A percentile compares a stretch with the other conserved stretches of the same genome.
These are phyloP conservation scores for Alethe diademata DNA, from an alignment of 2,113 vertebrate genomes.

Conservation along the genomic window DNA sequence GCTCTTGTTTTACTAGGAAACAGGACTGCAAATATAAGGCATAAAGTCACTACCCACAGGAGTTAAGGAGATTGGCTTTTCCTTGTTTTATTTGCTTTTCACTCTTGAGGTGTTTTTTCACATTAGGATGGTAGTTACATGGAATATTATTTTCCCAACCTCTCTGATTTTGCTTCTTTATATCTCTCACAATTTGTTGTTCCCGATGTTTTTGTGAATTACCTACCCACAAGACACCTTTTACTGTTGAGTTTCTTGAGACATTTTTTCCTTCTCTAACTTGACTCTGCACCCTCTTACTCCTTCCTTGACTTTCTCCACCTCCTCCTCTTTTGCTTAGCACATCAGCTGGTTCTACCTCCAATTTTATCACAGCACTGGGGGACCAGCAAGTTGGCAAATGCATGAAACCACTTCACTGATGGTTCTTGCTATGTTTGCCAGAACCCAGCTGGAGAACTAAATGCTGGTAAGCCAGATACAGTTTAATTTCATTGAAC, in stretches of 20 bases:
- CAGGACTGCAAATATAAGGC: background rate
- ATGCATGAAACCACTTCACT: background rate
- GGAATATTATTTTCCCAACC: background rate
- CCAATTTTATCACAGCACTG: background rate
- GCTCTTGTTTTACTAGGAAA: background rate
- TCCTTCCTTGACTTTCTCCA: background rate
- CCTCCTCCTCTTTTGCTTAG: background rate
- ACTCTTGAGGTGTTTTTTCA: background rate
- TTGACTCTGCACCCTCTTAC: background rate
- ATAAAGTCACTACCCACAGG: background rate
- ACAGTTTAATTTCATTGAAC: background rate
- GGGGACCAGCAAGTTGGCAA: background rate
- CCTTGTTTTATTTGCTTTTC: background rate
- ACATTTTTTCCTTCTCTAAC: background rate
- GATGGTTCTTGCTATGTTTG: background rate
- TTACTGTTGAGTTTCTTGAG: background rate
- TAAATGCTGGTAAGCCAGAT: background rate
- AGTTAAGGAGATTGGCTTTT: background rate
- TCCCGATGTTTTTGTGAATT: background rate
- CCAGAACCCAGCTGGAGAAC: background rate
- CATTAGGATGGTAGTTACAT: background rate
- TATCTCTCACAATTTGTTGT: background rate
- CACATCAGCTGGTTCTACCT: background rate
- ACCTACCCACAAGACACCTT: background rate
- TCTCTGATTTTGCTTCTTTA: background rate